A percentile compares a stretch with the other conserved stretches of the same genome.
phyloP scores from a whole-genome alignment of 2,113 vertebrate species.

The Cygnus atratus region DNA sequence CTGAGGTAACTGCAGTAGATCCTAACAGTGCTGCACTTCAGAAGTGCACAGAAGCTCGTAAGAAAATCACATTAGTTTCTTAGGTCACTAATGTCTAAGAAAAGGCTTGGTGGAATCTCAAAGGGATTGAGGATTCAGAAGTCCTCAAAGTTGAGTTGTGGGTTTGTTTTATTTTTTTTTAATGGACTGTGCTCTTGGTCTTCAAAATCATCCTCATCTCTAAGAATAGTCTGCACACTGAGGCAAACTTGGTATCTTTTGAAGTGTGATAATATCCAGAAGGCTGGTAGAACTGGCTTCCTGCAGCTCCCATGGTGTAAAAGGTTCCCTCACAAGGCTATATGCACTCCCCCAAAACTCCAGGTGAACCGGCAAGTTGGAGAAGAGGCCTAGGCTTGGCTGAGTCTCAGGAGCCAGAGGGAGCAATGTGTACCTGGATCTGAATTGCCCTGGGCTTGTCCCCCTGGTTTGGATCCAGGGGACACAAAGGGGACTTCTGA shows the following conservation, averaged over 20 bases:
- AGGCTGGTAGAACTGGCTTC: constrained; percentile 14
- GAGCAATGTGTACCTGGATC: background rate
- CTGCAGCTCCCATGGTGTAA: background rate
- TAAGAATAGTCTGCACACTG: background rate
- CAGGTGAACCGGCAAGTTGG: accelerated
- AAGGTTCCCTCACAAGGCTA: background rate
- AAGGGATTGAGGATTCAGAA: background rate
- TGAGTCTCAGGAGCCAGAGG: background rate
- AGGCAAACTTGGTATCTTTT: background rate
- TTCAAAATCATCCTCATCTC: background rate
- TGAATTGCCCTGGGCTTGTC: background rate
- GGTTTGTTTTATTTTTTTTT: background rate
- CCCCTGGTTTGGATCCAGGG: background rate
- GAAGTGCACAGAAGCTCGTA: background rate
- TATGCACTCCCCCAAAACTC: background rate
- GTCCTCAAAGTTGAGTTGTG: background rate
- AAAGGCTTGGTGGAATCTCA: background rate
- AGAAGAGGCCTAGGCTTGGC: background rate
- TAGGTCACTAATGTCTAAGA: background rate
- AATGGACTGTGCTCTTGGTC: background rate
- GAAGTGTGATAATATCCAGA: background rate
- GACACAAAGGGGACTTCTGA: background rate
- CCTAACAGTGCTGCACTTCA: background rate
- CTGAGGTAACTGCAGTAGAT: background rate
- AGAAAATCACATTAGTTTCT: background rate